phyloP scores from a whole-genome alignment of 2,888 invertebrate genomes.

The Drosophila cognata region DNA sequence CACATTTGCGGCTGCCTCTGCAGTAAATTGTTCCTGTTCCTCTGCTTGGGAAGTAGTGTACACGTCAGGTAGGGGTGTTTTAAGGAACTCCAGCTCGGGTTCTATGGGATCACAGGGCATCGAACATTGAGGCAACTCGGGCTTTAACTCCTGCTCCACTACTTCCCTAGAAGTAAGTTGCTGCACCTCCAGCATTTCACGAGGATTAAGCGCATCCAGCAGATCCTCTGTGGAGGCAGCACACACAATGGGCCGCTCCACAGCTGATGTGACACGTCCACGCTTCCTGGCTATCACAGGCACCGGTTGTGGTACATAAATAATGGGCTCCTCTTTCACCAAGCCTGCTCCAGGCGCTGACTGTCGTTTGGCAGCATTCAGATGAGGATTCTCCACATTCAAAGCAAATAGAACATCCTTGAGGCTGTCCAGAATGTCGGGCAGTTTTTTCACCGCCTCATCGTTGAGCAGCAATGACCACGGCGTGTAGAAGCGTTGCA shows the following conservation, averaged over 20 bases:
- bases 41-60: constrained; percentile 9
- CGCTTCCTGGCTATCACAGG: constrained; percentile 59
- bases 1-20: background rate
- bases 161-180: constrained; percentile 37
- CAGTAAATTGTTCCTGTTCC: constrained; percentile 2
- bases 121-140: constrained; percentile 18
- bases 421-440: constrained; percentile 94
- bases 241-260: constrained; percentile 82
- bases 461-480: constrained; percentile 93
- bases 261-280: constrained; percentile 59
- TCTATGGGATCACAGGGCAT: constrained; percentile 75
- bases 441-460: constrained; percentile 91
- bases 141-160: constrained; percentile 36
- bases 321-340: constrained; percentile 87
- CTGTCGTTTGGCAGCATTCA: constrained; percentile 86
- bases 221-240: constrained; percentile 75
- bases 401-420: constrained; percentile 96
- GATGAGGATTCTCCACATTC: constrained; percentile 93
- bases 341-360: constrained; percentile 2
- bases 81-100: constrained; percentile 78
- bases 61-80: constrained; percentile 67
- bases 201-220: constrained; percentile 54
- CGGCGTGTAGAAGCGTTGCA: constrained; percentile 92
- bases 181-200: constrained; percentile 40
- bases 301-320: constrained; percentile 89